Evolutionary conservation across 2,797 vertebrate genomes (phyloP).

Genomic region (Denticeps clupeoides): DNA sequence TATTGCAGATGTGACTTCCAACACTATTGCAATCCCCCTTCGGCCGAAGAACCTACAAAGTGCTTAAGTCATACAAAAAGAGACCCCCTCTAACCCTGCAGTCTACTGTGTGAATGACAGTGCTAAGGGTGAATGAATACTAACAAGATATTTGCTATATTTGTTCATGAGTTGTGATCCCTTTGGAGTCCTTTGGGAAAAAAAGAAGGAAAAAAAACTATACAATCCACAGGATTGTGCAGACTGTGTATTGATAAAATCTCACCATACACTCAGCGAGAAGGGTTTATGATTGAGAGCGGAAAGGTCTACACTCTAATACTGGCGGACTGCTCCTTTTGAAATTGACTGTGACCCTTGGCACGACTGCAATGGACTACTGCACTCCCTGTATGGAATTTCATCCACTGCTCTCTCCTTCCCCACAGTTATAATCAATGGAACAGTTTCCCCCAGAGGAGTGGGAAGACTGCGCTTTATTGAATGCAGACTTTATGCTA

Average conservation of each 20-base stretch:
- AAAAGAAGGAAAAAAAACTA: no score
- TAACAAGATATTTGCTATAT: no score
- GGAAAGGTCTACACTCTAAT: slow-evolving; percentile 59
- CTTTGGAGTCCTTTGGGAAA: no score
- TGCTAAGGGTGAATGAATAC: no score
- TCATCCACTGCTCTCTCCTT: not conserved
- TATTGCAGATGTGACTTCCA: no score
- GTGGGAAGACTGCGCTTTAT: not conserved
- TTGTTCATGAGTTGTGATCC: no score
- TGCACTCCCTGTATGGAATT: slow-evolving; percentile 34
- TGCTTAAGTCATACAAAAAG: no score
- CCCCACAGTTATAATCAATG: not conserved
- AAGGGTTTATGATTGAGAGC: slow-evolving; percentile 53
- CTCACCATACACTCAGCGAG: slow-evolving; percentile 40
- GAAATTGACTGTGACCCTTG: slow-evolving; percentile 68
- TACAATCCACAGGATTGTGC: slow-evolving; percentile 43
- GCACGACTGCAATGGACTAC: slow-evolving; percentile 59
- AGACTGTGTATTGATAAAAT: slow-evolving; percentile 60
- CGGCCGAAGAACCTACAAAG: no score
- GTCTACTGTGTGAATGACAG: no score
- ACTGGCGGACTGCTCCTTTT: slow-evolving; percentile 60
- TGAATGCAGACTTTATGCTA: not conserved
- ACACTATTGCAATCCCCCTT: no score
- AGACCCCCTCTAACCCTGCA: no score
- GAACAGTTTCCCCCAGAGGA: not conserved